A percentile compares a stretch with the other conserved stretches of the same genome.
Evolutionary conservation across 2,888 invertebrate species (phyloP).

Genomic region (Abrostola triplasia): DNA sequence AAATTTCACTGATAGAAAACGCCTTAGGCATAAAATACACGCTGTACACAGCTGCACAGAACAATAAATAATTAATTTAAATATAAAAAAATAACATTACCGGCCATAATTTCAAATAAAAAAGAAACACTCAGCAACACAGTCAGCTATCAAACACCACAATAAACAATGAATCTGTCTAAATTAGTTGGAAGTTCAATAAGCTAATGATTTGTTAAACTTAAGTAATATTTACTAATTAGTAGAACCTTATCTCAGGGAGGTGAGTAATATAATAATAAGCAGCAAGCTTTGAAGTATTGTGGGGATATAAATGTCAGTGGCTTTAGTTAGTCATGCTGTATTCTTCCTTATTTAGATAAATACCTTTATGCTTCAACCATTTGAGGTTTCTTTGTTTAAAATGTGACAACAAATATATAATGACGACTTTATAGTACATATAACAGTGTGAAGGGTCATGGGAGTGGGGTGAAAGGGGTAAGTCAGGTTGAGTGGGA

Average conservation of each 20-base stretch:
- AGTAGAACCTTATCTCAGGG: slow-evolving; percentile 56
- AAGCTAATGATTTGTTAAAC: slow-evolving; percentile 49
- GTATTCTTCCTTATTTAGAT: slow-evolving; percentile 39
- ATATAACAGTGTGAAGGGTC: no score
- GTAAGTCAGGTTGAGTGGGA: no score
- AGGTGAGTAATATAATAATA: slow-evolving; percentile 63
- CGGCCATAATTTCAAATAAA: slow-evolving; percentile 7
- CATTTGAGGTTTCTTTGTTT: slow-evolving; percentile 22
- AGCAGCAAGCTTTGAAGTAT: slow-evolving; percentile 33
- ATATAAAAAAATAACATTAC: slow-evolving; percentile 11
- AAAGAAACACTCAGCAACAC: slow-evolving; percentile 13
- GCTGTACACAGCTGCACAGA: background rate
- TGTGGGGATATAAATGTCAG: slow-evolving; percentile 49
- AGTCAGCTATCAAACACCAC: slow-evolving; percentile 16
- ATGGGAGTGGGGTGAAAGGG: no score
- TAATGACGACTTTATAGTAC: background rate
- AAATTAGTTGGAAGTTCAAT: slow-evolving; percentile 20
- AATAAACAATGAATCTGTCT: slow-evolving; percentile 15
- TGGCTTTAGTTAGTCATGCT: slow-evolving; percentile 39
- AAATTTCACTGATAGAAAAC: background rate
- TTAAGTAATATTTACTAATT: slow-evolving; percentile 59
- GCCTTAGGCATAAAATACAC: background rate
- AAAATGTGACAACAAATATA: background rate
- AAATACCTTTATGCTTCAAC: slow-evolving; percentile 32
- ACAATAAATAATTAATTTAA: background rate